Conservation (phyloP, 2,113 vertebrate species). For the Stomatorhinus ivindoensis region DNA sequence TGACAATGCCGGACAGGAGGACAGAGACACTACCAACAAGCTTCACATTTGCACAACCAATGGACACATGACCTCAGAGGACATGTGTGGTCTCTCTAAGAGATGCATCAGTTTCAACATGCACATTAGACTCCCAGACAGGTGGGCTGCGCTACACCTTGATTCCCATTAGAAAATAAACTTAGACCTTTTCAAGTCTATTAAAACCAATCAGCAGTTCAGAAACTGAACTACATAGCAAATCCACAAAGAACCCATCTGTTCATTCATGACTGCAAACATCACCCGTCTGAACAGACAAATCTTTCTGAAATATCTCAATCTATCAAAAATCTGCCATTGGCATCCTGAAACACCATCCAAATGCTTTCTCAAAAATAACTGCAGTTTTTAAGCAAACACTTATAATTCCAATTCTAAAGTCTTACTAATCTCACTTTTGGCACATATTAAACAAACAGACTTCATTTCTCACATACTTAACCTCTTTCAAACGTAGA, state of each 20-base stretch:
- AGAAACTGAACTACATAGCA: not conserved
- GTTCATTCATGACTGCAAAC: not conserved
- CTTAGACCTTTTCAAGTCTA: not conserved
- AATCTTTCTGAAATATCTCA: not conserved
- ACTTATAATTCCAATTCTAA: not conserved
- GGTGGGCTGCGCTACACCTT: not conserved
- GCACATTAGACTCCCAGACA: not conserved
- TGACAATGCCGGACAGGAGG: not conserved
- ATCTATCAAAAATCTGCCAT: not conserved
- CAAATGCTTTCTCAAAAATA: no score
- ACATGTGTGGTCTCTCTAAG: not conserved
- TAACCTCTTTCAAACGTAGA: not conserved
- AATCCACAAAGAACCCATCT: not conserved
- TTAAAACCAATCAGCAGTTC: not conserved
- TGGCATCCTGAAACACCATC: not conserved
- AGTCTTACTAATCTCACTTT: not conserved
- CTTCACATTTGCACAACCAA: not conserved
- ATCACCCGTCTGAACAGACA: not conserved
- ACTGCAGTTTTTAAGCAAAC: not conserved
- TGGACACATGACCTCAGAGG: not conserved
- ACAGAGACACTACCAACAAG: not conserved
- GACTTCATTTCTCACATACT: not conserved
- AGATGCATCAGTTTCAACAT: not conserved
- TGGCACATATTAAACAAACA: not conserved
- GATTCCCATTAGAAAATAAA: not conserved